Evolutionary conservation across 2,888 invertebrate genomes (phyloP), one percentile per base, ranked within the genome.

Genomic region (Alitta virens): DNA sequence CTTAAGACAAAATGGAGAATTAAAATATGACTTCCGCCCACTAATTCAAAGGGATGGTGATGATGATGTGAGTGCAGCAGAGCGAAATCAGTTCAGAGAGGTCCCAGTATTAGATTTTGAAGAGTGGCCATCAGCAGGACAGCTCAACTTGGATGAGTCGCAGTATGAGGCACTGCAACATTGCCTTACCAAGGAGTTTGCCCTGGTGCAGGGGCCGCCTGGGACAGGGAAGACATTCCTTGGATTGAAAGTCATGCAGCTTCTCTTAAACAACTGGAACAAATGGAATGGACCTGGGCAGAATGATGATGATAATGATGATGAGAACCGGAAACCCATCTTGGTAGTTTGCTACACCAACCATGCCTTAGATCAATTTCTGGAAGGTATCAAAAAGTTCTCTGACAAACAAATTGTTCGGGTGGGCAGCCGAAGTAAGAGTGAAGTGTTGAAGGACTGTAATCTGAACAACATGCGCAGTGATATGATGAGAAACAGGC

Each of bases 201-300:
- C 78, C 2, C 63, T 81, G 46, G 79, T 77, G 24, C 79, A 81
- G 68, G 80, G 93, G 0, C 92, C 92, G 0, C 92, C 93, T 0
- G 93, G 93, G 1, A 92, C 92, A 0, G 93, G 92, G 0, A 93
- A 92, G 84, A 92, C 92, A 0, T 90, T 86, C 77, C 79, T 92
- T 64, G 92, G 92, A 0, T 82, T 91, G 33, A 88, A 90, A 85
- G 87, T 94, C 23, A 88, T 89, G 0, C 56, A 75, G 27, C 62
- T 87, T 0, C 75, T 93, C 24, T 78, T 92, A 1, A 80, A 85
- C 63, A 91, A 90, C 76, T 68, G 70, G 16, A 33, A 67, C 0
- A 33, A 67, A 1, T 85, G 85, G 85, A 23, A 24, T 24, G 3
- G 7, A 3, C 5, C 33, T 7, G 23, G 14, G 24, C 7, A 3